Evolutionary conservation across 2,888 invertebrate genomes (phyloP).

Genomic region (Dynastes tityus): DNA sequence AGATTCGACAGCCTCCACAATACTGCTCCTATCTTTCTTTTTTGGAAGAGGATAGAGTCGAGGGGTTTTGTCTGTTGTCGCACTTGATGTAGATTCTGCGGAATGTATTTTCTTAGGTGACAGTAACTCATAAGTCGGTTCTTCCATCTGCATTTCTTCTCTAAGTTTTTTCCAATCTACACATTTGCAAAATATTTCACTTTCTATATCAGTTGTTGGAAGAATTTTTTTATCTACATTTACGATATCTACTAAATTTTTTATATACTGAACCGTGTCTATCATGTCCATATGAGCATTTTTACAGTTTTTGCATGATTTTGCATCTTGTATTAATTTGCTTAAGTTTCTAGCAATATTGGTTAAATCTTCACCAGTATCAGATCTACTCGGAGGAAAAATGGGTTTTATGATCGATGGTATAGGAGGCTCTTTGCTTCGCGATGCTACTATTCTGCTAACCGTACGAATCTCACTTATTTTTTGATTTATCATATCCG

Average conservation of each 20-base stretch:
- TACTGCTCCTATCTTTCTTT: too few species aligned
- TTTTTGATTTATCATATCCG: constrained; percentile 67
- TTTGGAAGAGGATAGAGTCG: too few species aligned
- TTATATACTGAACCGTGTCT: constrained; percentile 64
- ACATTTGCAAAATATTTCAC: constrained; percentile 33
- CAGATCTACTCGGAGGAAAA: constrained; percentile 18
- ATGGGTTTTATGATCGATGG: constrained; percentile 14
- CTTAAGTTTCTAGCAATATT: constrained; percentile 55
- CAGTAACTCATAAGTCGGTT: constrained; percentile 18
- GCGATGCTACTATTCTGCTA: constrained; percentile 42
- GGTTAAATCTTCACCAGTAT: constrained; percentile 48
- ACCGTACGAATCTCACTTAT: constrained; percentile 67
- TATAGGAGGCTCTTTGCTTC: background rate
- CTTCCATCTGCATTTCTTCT: constrained; percentile 23
- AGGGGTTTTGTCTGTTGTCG: too few species aligned
- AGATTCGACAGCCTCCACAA: too few species aligned
- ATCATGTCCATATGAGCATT: constrained; percentile 58
- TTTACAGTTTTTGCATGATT: constrained; percentile 49
- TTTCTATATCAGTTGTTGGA: constrained; percentile 10
- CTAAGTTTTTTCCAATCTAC: constrained; percentile 34
- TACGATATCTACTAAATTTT: constrained; percentile 64
- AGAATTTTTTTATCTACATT: constrained; percentile 10
- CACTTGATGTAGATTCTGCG: background rate
- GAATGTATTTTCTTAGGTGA: constrained; percentile 1
- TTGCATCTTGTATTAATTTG: constrained; percentile 52